Evolutionary conservation across 2,113 vertebrate species (phyloP), one percentile per base, ranked within the genome.

Genomic region (Bucco capensis): DNA sequence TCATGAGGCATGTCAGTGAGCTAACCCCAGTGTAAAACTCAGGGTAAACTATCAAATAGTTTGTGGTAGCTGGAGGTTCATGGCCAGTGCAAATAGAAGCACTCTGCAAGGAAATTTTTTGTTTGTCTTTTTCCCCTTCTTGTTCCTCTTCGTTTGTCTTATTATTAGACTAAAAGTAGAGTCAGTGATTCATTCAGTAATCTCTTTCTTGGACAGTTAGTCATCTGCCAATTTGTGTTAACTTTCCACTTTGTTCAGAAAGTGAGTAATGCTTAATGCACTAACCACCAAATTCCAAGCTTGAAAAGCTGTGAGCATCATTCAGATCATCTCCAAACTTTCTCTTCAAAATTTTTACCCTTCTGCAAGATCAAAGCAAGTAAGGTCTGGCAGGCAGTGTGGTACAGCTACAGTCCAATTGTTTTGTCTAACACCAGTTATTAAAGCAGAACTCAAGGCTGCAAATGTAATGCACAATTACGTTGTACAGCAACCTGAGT

Each of bases 171-270:
- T 96, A 95, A 94, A 86, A 80, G 88, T 86, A 91, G 94, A 95
- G 93, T 95, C 92, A 82, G 69, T 97, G 97, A 97, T 96, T 97
- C 96, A 97, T 95, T 97, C 91, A 53, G 53, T 97, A 92, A 92
- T 95, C 92, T 89, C 77, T 92, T 95, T 94, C 96, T 94, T 97
- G 94, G 91, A 97, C 96, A 96, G 86, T 96, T 97, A 93, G 78
- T 97, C 95, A 96, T 97, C 96, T 96, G 94, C 95, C 96, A 96
- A 87, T 91, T 96, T 94, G 92, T 90, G 83, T 95, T 96, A 96
- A 93, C 93, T 96, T 96, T 97, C 94, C 85, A 83, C 94, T 95
- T 95, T 94, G 93, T 96, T 95, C 94, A 82, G 70, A 94, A 94
- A 93, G 95, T 96, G 96, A 95, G 89, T 92, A 94, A 96, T 93